Evolutionary conservation across 2,113 vertebrate species (phyloP).

Genomic region (Grantiella picta): DNA sequence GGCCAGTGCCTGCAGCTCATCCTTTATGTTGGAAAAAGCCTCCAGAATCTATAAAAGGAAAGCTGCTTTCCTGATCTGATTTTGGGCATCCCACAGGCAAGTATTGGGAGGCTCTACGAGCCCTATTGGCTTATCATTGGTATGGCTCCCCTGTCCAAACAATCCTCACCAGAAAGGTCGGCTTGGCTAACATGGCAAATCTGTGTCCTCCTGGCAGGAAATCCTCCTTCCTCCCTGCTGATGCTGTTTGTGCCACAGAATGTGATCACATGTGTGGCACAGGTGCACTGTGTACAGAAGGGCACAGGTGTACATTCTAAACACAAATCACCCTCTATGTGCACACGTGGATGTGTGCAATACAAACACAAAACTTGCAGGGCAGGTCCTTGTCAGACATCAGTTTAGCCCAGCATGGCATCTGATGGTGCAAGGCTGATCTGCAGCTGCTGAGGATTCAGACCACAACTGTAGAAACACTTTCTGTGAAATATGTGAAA

Average conservation of each 20-base stretch:
- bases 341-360: background rate
- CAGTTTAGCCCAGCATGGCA: background rate
- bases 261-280: background rate
- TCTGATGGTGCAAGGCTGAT: background rate
- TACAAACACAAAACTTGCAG: background rate
- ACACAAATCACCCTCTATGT: background rate
- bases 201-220: background rate
- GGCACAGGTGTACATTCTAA: background rate
- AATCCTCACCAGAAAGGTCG: background rate
- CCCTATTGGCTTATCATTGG: background rate
- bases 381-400: background rate
- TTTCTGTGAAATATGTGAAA: background rate
- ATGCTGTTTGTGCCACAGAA: background rate
- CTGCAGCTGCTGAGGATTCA: background rate
- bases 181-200: background rate
- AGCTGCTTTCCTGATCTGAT: background rate
- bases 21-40: background rate
- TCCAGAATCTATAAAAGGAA: background rate
- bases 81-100: background rate
- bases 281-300: background rate
- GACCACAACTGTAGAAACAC: background rate
- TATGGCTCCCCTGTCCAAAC: background rate
- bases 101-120: background rate
- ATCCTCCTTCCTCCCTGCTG: background rate
- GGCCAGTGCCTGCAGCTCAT: background rate